Evolutionary conservation across 2,888 invertebrate species (phyloP).

Genomic region (Helleia helle): DNA sequence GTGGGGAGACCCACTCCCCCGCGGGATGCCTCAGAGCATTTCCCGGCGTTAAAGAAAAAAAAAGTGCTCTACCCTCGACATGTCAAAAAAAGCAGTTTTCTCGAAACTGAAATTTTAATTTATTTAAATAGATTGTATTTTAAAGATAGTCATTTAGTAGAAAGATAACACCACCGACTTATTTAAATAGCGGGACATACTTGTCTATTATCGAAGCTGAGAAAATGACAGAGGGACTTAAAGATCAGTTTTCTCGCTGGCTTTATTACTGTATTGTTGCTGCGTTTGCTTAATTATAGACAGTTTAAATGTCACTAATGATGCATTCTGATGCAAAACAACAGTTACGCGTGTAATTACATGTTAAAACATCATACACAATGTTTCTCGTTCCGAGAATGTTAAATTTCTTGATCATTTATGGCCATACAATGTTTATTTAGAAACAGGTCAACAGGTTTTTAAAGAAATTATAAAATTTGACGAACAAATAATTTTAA

Average conservation of each 20-base stretch:
- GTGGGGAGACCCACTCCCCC: too few relatives aligned
- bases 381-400: slow-evolving; percentile 1
- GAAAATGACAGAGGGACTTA: slow-evolving; percentile 30
- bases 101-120: too few relatives aligned
- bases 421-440: neutral
- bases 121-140: too few relatives aligned
- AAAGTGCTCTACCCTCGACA: too few relatives aligned
- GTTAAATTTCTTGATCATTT: slow-evolving; percentile 3
- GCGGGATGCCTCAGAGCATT: too few relatives aligned
- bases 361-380: slow-evolving; percentile 1
- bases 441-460: too few relatives aligned
- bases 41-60: too few relatives aligned
- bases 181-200: neutral
- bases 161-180: too few relatives aligned
- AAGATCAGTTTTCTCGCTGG: slow-evolving; percentile 26
- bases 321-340: slow-evolving; percentile 27
- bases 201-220: slow-evolving; percentile 26
- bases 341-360: slow-evolving; percentile 18
- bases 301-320: slow-evolving; percentile 32
- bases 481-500: too few relatives aligned
- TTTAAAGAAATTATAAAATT: too few relatives aligned
- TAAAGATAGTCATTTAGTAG: too few relatives aligned
- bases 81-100: too few relatives aligned
- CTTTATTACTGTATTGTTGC: slow-evolving; percentile 34
- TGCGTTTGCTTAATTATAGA: slow-evolving; percentile 31